These are phyloP conservation scores for Spongilla lacustris DNA, from an alignment of 37 sponge, comb jelly and placozoan species.

Conservation along the genomic window DNA sequence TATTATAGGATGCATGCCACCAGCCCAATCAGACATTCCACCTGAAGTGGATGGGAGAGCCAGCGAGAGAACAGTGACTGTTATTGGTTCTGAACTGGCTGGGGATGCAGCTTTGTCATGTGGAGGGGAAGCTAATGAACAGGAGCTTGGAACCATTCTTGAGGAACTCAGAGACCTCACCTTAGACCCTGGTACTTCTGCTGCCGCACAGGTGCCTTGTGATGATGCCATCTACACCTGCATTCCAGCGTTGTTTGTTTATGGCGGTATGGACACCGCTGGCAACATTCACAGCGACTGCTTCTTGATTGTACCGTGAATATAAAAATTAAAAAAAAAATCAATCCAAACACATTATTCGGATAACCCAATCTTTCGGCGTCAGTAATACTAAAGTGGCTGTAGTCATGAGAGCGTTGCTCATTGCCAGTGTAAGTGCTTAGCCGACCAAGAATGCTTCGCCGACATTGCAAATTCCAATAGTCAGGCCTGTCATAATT, in stretches of 20 bases:
- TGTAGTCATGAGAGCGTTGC: no score
- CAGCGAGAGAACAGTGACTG: not conserved
- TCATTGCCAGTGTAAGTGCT: no score
- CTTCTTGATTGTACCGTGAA: conserved; percentile 28
- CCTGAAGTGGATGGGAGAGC: not conserved
- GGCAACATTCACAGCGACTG: conserved; percentile 54
- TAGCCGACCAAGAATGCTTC: no score
- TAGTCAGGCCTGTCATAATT: no score
- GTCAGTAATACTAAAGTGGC: no score
- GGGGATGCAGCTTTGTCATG: not conserved
- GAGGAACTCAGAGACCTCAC: not conserved
- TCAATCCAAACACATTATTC: no score
- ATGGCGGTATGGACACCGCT: conserved; percentile 67
- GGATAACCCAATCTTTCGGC: no score
- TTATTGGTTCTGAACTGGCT: not conserved
- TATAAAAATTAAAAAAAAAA: not conserved
- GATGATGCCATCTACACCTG: not conserved
- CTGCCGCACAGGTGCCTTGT: not conserved
- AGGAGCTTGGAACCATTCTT: not conserved
- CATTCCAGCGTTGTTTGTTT: conserved; percentile 49
- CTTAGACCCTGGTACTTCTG: not conserved
- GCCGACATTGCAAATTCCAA: no score
- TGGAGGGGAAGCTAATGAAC: not conserved
- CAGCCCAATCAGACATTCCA: not conserved
- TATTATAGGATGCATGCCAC: not conserved